A percentile compares a stretch with the other conserved stretches of the same genome.
Evolutionary conservation across 2,113 vertebrate species (phyloP).

Genomic region (Apteryx owenii): DNA sequence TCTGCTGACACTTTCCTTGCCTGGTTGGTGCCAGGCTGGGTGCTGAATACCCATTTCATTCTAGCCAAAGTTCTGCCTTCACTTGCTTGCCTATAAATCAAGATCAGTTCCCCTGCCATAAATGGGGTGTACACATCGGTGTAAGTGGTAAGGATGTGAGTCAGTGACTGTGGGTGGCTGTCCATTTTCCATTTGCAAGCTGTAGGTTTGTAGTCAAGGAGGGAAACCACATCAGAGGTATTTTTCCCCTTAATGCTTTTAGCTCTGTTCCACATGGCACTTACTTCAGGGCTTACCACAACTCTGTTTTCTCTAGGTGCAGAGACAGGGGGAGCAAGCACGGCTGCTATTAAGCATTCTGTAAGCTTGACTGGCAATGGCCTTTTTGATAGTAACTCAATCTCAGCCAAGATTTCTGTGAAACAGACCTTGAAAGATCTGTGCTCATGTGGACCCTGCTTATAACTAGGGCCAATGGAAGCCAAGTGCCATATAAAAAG

Average conservation of each 20-base stretch:
- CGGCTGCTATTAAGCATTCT: not conserved
- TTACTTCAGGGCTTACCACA: not conserved
- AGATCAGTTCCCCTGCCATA: not conserved
- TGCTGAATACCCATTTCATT: not conserved
- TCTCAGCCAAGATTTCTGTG: fast-evolving
- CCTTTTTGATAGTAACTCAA: not conserved
- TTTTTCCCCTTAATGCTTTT: not conserved
- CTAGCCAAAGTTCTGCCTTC: not conserved
- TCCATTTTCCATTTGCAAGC: not conserved
- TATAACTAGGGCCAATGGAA: not conserved
- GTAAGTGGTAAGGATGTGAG: not conserved
- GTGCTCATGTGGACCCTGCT: fast-evolving
- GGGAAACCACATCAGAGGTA: not conserved
- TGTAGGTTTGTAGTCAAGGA: not conserved
- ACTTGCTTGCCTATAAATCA: not conserved
- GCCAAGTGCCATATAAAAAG: not conserved
- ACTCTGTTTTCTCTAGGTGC: not conserved
- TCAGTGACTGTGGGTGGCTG: not conserved
- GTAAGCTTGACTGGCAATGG: not conserved
- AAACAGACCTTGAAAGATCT: not conserved
- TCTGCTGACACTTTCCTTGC: fast-evolving
- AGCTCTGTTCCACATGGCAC: not conserved
- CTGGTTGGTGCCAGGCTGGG: not conserved
- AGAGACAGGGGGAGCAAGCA: fast-evolving
- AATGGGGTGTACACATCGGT: not conserved